phyloP scores from a whole-genome alignment of 2,113 vertebrate genomes.

The Laticauda colubrina region DNA sequence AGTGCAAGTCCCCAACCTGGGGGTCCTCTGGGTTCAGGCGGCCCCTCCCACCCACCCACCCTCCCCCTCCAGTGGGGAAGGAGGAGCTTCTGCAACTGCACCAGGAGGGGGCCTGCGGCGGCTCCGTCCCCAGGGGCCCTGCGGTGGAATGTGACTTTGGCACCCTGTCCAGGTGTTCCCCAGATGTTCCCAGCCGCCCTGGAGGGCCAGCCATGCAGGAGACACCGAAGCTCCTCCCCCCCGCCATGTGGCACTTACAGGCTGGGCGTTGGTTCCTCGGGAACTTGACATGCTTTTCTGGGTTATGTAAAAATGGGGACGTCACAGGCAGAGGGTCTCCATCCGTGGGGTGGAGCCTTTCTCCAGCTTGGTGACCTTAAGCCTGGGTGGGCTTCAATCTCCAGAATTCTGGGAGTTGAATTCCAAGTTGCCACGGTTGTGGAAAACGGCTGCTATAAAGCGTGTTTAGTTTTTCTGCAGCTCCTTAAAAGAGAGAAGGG shows the following conservation, averaged over 20 bases:
- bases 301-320: neutral
- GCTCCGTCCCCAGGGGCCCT: neutral
- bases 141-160: neutral
- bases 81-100: neutral
- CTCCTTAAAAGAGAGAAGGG: neutral
- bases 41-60: neutral
- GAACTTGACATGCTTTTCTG: neutral
- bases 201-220: neutral
- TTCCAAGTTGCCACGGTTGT: neutral
- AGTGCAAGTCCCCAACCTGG: slow-evolving; percentile 66
- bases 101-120: no score
- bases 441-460: neutral
- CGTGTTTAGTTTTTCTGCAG: neutral
- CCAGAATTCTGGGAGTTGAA: neutral
- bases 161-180: neutral
- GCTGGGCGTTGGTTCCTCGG: neutral
- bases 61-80: neutral
- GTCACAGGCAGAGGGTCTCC: neutral
- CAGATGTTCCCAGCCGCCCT: neutral
- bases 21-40: slow-evolving; percentile 19
- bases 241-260: no score
- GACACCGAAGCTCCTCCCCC: neutral
- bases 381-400: no score
- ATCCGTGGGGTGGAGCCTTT: no score
- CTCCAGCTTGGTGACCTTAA: no score